These are phyloP conservation scores for Thymelicus sylvestris DNA, from an alignment of 2,888 invertebrate genomes.

Conservation along the genomic window DNA sequence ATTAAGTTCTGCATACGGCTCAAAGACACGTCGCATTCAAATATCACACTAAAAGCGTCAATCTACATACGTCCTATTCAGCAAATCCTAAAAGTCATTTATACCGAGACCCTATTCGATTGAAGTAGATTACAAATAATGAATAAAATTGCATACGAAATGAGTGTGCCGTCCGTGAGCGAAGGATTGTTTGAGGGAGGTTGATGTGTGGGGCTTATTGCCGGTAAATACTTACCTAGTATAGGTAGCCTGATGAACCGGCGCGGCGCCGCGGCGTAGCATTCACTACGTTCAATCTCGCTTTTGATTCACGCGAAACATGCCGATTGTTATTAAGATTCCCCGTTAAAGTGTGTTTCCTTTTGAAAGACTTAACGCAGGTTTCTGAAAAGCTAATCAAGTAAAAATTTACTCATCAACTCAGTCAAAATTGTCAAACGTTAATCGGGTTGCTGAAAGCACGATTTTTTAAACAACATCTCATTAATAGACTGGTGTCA, in stretches of 20 bases:
- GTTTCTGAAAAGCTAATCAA: too few species aligned
- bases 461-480: too few species aligned
- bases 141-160: constrained; percentile 85
- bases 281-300: constrained; percentile 49
- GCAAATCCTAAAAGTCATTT: constrained; percentile 83
- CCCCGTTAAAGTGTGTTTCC: background rate
- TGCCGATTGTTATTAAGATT: constrained; percentile 14
- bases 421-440: too few species aligned
- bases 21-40: constrained; percentile 74
- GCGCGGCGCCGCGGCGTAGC: constrained; percentile 51
- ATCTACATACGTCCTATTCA: constrained; percentile 80
- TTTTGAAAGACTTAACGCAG: too few species aligned
- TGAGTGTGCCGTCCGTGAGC: constrained; percentile 75
- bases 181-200: constrained; percentile 69
- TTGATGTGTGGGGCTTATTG: constrained; percentile 64
- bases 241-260: constrained; percentile 51
- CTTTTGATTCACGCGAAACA: constrained; percentile 39
- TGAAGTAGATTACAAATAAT: constrained; percentile 85
- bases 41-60: constrained; percentile 82
- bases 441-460: too few species aligned
- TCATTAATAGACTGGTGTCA: too few species aligned
- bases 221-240: constrained; percentile 59
- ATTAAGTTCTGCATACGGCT: constrained; percentile 68
- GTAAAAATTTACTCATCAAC: too few species aligned
- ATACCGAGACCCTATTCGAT: constrained; percentile 81